phyloP scores from a whole-genome alignment of 2,888 invertebrate genomes.

The Acleris laterana region DNA sequence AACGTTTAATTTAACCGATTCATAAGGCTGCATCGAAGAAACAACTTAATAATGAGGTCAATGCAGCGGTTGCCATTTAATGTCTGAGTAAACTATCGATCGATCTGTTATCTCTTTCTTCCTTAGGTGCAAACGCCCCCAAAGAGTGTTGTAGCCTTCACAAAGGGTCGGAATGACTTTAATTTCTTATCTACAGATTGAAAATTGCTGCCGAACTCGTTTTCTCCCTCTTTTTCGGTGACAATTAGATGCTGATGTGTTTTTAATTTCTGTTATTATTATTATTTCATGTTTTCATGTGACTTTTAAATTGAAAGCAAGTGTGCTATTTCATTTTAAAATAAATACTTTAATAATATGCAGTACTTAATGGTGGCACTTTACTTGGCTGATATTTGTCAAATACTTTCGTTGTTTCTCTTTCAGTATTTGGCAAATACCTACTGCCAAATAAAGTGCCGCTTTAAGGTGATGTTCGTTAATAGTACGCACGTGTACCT shows the following conservation, averaged over 20 bases:
- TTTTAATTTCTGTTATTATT: conserved; percentile 15
- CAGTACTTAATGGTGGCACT: no score
- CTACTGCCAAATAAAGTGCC: no score
- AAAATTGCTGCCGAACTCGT: conserved; percentile 20
- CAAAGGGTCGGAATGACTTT: conserved; percentile 40
- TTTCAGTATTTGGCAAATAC: no score
- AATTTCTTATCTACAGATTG: conserved; percentile 38
- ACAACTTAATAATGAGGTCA: conserved; percentile 80
- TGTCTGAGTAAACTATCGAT: conserved; percentile 81
- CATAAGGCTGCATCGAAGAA: conserved; percentile 59
- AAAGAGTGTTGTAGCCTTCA: conserved; percentile 41
- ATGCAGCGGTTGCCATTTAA: conserved; percentile 81
- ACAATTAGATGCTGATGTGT: conserved; percentile 2
- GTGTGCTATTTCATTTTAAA: no score
- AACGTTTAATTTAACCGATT: conserved; percentile 39
- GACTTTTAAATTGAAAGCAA: no score
- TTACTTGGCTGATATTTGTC: no score
- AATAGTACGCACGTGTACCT: neutral
- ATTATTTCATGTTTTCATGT: conserved; percentile 19
- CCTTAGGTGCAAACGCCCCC: conserved; percentile 65
- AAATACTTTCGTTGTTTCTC: no score
- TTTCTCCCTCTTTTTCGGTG: conserved; percentile 24
- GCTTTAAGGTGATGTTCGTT: no score
- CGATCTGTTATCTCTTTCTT: conserved; percentile 79
- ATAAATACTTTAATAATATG: no score